These are phyloP conservation scores for Gallinago media DNA, from an alignment of 2,113 vertebrate genomes.

Conservation along the genomic window DNA sequence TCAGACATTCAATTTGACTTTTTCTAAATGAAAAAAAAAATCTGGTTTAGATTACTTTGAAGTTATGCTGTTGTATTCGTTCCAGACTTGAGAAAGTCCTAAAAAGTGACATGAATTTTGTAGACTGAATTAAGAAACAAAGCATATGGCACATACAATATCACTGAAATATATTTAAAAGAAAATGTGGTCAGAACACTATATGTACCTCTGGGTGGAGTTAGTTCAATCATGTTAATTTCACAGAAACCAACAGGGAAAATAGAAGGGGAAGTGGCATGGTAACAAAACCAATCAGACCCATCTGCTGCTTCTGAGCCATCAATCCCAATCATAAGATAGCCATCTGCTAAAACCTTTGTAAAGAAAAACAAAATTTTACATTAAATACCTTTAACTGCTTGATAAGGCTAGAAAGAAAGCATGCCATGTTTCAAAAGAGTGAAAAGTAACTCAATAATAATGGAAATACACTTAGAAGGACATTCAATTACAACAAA, in stretches of 20 bases:
- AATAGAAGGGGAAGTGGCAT: slow-evolving; percentile 95
- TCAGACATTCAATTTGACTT: background rate
- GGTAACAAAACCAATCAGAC: slow-evolving; percentile 99
- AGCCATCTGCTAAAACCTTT: slow-evolving; percentile 97
- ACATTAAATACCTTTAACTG: slow-evolving; percentile 43
- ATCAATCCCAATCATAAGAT: slow-evolving; percentile 98
- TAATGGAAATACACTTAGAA: background rate
- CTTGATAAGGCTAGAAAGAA: slow-evolving; percentile 16
- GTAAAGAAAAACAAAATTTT: slow-evolving; percentile 48
- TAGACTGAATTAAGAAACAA: slow-evolving; percentile 1
- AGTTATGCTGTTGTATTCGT: background rate
- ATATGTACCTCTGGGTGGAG: slow-evolving; percentile 93
- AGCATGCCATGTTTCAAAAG: slow-evolving; percentile 28
- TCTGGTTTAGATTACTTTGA: background rate
- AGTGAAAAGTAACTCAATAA: background rate
- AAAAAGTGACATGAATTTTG: background rate
- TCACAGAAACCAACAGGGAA: slow-evolving; percentile 99
- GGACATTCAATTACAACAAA: background rate
- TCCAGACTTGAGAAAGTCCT: background rate
- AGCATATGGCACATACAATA: slow-evolving; percentile 29
- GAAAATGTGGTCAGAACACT: slow-evolving; percentile 34
- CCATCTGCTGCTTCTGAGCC: slow-evolving; percentile 98
- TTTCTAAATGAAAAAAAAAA: background rate
- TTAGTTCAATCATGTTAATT: slow-evolving; percentile 99
- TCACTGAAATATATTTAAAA: slow-evolving; percentile 28